Evolutionary conservation across 1,140 invertebrate species (phyloP).

Genomic region (Trichonephila inaurata): DNA sequence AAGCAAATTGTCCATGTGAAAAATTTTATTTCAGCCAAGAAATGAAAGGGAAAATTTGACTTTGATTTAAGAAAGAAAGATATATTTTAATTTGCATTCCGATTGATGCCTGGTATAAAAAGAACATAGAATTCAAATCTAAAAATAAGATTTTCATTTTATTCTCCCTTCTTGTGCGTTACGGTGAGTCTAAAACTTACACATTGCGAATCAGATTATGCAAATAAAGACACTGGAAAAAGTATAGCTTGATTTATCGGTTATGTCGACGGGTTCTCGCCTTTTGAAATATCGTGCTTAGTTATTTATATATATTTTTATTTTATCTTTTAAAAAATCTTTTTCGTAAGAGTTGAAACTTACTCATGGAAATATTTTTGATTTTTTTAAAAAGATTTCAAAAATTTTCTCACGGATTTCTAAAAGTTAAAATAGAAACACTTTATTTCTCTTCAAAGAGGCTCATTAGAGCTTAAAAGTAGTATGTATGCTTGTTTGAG

Average conservation of each 20-base stretch:
- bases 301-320: background rate
- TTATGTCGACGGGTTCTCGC: too few species aligned
- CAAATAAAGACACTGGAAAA: slow-evolving; percentile 27
- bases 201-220: slow-evolving; percentile 29
- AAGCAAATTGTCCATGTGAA: background rate
- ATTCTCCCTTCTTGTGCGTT: background rate
- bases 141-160: background rate
- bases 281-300: background rate
- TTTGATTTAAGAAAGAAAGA: too few species aligned
- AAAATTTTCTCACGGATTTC: background rate
- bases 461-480: too few species aligned
- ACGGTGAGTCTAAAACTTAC: slow-evolving; percentile 4
- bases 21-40: background rate
- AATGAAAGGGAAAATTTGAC: background rate
- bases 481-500: too few species aligned
- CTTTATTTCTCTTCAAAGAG: background rate
- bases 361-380: background rate
- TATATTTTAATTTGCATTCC: background rate
- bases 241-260: slow-evolving; percentile 5
- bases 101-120: background rate
- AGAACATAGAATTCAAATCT: background rate
- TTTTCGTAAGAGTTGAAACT: background rate
- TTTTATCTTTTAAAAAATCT: background rate
- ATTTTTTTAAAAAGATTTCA: background rate
- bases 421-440: background rate